Evolutionary conservation across 2,888 invertebrate genomes (phyloP).

Genomic region (Ypsolopha sequella): DNA sequence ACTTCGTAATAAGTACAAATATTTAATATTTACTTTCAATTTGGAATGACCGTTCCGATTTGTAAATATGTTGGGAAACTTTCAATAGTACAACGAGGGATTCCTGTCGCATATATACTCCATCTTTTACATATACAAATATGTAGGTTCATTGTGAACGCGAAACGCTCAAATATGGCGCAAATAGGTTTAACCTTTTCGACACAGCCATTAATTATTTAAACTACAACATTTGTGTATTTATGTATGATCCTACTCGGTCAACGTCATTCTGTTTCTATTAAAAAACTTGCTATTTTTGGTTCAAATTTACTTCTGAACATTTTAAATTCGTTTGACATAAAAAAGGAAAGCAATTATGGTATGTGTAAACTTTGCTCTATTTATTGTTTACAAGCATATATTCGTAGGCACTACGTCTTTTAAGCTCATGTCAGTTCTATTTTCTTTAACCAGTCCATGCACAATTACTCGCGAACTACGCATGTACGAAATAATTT

Average conservation of each 20-base stretch:
- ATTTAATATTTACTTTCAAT: conserved; percentile 4
- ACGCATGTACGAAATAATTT: conserved; percentile 49
- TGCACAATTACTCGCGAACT: conserved; percentile 55
- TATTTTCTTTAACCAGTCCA: conserved; percentile 57
- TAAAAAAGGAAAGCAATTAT: conserved; percentile 16
- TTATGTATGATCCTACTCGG: conserved; percentile 25
- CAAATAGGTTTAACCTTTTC: conserved; percentile 34
- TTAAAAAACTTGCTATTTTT: neutral
- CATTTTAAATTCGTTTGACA: conserved; percentile 25
- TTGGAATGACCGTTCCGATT: neutral
- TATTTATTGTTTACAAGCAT: conserved; percentile 56
- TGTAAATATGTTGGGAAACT: neutral
- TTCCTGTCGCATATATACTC: neutral
- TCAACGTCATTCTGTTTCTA: conserved; percentile 5
- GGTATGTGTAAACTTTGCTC: conserved; percentile 28
- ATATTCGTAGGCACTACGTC: conserved; percentile 75
- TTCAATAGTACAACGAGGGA: neutral
- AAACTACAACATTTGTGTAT: conserved; percentile 4
- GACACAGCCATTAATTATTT: conserved; percentile 48
- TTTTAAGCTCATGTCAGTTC: conserved; percentile 76
- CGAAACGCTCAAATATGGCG: neutral
- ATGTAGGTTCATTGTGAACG: neutral
- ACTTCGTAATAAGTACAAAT: conserved; percentile 40
- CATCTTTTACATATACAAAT: neutral
- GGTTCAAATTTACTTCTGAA: conserved; percentile 14